Conservation (phyloP, 2,797 vertebrate genomes). For the Mormyrops boulengeri region DNA sequence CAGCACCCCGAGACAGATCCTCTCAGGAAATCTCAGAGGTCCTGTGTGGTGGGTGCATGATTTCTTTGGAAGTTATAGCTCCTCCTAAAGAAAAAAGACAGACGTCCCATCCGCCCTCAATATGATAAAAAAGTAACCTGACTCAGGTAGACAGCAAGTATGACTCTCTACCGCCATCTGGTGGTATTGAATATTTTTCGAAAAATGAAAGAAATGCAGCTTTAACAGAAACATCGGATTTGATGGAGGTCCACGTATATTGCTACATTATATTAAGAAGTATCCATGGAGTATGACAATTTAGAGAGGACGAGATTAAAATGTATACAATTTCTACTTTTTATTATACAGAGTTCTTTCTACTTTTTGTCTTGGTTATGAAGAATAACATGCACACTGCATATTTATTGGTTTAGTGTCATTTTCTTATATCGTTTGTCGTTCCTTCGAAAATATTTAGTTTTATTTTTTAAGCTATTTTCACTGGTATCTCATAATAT, state of each 20-base stretch:
- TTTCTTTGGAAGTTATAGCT: conserved; percentile 45
- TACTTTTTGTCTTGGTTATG: neutral
- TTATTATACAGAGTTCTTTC: neutral
- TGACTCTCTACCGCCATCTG: conserved; percentile 46
- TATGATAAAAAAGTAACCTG: conserved; percentile 41
- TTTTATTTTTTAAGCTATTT: neutral
- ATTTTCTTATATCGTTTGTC: neutral
- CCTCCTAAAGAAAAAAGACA: conserved; percentile 51
- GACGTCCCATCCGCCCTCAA: conserved; percentile 53
- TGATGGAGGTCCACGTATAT: neutral
- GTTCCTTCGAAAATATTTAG: neutral
- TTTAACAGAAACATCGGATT: neutral
- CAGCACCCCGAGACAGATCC: conserved; percentile 27
- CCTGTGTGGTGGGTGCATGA: conserved; percentile 38
- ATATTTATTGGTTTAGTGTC: neutral
- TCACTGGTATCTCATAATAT: neutral
- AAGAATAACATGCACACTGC: neutral
- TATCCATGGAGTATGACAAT: neutral
- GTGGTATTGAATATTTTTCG: conserved; percentile 22
- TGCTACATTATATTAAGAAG: neutral
- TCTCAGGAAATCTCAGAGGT: conserved; percentile 35
- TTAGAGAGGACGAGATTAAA: neutral
- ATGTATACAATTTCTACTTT: neutral
- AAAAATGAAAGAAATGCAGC: neutral
- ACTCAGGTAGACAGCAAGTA: conserved; percentile 46